phyloP scores from a whole-genome alignment of 2,113 vertebrate species.

The Eidolon helvum region DNA sequence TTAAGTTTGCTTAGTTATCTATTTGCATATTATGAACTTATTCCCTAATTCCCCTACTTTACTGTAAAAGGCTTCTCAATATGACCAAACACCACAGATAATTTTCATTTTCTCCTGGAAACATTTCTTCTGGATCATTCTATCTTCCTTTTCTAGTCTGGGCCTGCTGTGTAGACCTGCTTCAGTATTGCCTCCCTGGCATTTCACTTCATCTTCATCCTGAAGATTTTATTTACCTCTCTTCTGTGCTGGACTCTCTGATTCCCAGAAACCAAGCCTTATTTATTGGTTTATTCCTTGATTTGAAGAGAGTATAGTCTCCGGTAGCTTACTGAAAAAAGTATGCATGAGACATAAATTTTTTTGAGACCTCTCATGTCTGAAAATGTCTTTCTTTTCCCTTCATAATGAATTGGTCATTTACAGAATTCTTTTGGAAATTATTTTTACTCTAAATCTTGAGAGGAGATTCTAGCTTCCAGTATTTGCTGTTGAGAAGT shows the following conservation, averaged over 20 bases:
- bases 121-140: neutral
- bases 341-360: neutral
- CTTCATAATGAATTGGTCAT: neutral
- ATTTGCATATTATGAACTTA: neutral
- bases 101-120: neutral
- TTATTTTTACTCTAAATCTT: neutral
- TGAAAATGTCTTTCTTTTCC: constrained; percentile 4
- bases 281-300: neutral
- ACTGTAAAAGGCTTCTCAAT: neutral
- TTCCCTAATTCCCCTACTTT: neutral
- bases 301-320: neutral
- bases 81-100: neutral
- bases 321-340: neutral
- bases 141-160: neutral
- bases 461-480: neutral
- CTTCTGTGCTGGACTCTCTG: neutral
- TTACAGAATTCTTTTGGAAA: neutral
- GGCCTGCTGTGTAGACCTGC: neutral
- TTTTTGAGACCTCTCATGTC: neutral
- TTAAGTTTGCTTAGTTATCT: constrained; percentile 25
- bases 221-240: neutral
- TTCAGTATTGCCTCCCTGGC: neutral
- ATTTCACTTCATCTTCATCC: neutral
- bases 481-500: neutral
- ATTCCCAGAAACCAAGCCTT: neutral